Evolutionary conservation across 2,113 vertebrate species (phyloP), one percentile per base, ranked within the genome.

Genomic region (Saccopteryx bilineata): DNA sequence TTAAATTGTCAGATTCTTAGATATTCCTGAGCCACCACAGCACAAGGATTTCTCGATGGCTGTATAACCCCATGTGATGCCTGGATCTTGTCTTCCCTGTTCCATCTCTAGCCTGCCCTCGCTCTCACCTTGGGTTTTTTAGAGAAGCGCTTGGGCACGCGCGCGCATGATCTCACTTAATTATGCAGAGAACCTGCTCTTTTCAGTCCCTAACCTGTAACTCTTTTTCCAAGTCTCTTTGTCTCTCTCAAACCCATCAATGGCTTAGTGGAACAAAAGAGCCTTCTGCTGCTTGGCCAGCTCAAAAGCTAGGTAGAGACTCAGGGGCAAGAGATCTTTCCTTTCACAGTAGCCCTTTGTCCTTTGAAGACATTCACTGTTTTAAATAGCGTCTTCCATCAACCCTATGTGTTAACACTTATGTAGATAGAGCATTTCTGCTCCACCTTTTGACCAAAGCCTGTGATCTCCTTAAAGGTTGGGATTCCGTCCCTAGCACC

Each of bases 361-460:
- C 58, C 91, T 97, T 95, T 96, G 94, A 97, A 97, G 93, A 93
- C 89, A 93, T 61, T 83, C 71, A 69, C 60, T 63, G 24, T 92
- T 96, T 96, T 95, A 96, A 96, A 97, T 87, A 95, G 54, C 71
- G 61, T 94, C 86, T 89, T 91, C 96, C 72, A 12, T 93, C 74
- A 80, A 82, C 17, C 15, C 63, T 60, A 1, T 52, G 50, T n/a
- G 72, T 91, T 94, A 92, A 71, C 83, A 71, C 79, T 83, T 95
- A 96, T n/a, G 94, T 60, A 94, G 86, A 95, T 60, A 60, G 94
- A 83, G 26, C 76, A 76, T 85, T 93, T 91, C 66, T 91, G 63
- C 91, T 94, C 82, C 91, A 97, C 88, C 95, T 96, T 97, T 96
- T 93, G 97, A 94, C 95, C 97, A 96, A 95, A 96, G 88, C 80